These are phyloP conservation scores for Formica exsecta DNA, from an alignment of 1,140 invertebrate genomes.

Conservation along the genomic window DNA sequence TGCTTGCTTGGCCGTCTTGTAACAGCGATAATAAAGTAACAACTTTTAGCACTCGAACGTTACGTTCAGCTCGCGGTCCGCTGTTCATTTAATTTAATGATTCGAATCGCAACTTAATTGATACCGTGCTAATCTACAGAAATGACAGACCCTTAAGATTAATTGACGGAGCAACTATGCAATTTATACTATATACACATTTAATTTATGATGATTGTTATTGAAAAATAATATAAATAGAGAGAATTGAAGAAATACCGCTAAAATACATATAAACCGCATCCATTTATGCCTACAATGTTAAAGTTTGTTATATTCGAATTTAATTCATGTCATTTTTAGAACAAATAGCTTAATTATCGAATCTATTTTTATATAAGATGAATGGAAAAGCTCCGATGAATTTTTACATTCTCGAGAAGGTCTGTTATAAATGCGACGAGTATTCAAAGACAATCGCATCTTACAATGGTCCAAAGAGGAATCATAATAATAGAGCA, in stretches of 20 bases:
- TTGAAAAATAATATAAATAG: neutral
- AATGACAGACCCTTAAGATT: constrained; percentile 10
- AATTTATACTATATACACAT: neutral
- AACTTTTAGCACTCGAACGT: constrained; percentile 29
- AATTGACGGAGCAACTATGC: neutral
- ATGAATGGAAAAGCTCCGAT: constrained; percentile 19
- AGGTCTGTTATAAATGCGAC: neutral
- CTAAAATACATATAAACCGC: neutral
- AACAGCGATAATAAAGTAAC: constrained; percentile 16
- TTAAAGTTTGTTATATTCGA: neutral
- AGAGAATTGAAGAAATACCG: neutral
- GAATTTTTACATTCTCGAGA: constrained; percentile 17
- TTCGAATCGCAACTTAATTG: constrained; percentile 17
- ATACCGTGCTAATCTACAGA: constrained; percentile 16
- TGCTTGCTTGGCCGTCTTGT: neutral
- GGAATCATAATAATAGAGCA: constrained; percentile 35
- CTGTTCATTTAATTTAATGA: constrained; percentile 44
- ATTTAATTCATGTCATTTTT: constrained; percentile 18
- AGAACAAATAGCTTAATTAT: constrained; percentile 18
- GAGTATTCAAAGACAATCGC: neutral
- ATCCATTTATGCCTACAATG: neutral
- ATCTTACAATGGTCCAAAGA: constrained; percentile 7
- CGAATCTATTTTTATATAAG: constrained; percentile 4
- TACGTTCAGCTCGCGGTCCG: neutral
- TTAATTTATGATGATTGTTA: neutral